A percentile compares a stretch with the other conserved stretches of the same genome.
These are phyloP conservation scores for Coracopsis vasa DNA, from an alignment of 2,113 vertebrate genomes.

Conservation along the genomic window DNA sequence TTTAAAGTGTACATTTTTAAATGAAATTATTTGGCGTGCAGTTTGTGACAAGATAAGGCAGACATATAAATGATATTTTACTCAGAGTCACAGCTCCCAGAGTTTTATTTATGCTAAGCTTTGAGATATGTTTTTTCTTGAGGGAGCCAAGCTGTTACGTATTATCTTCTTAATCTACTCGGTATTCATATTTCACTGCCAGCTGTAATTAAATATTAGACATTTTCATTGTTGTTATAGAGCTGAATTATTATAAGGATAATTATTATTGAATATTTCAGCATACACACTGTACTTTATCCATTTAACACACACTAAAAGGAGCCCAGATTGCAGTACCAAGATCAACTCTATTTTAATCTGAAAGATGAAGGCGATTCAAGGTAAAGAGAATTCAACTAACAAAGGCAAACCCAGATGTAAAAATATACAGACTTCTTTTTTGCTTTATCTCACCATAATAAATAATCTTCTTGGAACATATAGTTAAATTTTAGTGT, in stretches of 20 bases:
- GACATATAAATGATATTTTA: background rate
- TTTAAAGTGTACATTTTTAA: background rate
- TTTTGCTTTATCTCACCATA: background rate
- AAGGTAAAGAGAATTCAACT: background rate
- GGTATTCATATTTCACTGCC: background rate
- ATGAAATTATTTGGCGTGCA: background rate
- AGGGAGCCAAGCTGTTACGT: background rate
- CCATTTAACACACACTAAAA: background rate
- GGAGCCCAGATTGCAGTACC: background rate
- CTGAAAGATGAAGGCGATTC: background rate
- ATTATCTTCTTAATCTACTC: conserved; percentile 1
- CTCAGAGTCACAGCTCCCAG: background rate
- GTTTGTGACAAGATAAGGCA: background rate
- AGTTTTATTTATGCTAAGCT: background rate
- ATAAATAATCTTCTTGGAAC: background rate
- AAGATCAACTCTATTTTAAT: background rate
- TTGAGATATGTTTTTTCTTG: background rate
- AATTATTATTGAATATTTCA: conserved; percentile 23
- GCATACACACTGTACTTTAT: conserved; percentile 6
- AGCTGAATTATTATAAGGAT: background rate
- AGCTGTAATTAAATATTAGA: conserved; percentile 14
- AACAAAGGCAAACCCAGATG: background rate
- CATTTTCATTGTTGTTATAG: background rate
- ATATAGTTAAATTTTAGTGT: background rate
- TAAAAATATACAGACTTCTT: background rate